Evolutionary conservation across 2,113 vertebrate genomes (phyloP).

Genomic region (Thalassarche chlororhynchos): DNA sequence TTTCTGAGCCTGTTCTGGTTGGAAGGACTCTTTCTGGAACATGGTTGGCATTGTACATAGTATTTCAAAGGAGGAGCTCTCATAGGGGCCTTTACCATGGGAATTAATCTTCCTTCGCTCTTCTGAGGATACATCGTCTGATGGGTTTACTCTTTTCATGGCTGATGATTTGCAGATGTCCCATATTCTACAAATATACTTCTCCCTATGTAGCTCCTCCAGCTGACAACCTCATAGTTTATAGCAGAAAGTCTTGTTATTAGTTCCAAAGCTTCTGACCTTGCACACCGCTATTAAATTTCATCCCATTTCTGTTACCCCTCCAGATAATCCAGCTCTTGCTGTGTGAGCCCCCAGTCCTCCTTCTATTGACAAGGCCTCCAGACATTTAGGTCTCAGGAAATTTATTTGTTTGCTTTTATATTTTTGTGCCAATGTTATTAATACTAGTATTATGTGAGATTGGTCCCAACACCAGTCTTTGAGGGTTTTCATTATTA

Average conservation of each 20-base stretch:
- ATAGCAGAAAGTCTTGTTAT: neutral
- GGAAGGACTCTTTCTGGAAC: neutral
- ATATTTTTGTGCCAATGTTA: neutral
- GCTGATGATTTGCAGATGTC: neutral
- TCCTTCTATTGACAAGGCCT: neutral
- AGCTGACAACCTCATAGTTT: neutral
- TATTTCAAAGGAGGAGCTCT: neutral
- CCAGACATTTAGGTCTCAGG: neutral
- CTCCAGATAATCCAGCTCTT: neutral
- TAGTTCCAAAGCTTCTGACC: constrained; percentile 7
- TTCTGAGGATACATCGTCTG: neutral
- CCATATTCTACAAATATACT: neutral
- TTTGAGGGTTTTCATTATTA: neutral
- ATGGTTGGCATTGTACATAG: neutral
- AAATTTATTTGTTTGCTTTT: neutral
- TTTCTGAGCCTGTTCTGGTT: neutral
- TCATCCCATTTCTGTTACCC: neutral
- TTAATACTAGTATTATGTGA: neutral
- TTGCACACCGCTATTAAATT: neutral
- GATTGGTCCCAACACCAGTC: neutral
- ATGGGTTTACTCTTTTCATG: neutral
- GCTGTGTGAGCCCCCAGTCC: neutral
- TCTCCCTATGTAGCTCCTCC: neutral
- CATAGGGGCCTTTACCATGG: neutral
- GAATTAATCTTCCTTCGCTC: neutral